A percentile compares a stretch with the other conserved stretches of the same genome.
These are phyloP conservation scores for Eutolmus rufibarbis DNA, from an alignment of 2,888 invertebrate species.

Conservation along the genomic window DNA sequence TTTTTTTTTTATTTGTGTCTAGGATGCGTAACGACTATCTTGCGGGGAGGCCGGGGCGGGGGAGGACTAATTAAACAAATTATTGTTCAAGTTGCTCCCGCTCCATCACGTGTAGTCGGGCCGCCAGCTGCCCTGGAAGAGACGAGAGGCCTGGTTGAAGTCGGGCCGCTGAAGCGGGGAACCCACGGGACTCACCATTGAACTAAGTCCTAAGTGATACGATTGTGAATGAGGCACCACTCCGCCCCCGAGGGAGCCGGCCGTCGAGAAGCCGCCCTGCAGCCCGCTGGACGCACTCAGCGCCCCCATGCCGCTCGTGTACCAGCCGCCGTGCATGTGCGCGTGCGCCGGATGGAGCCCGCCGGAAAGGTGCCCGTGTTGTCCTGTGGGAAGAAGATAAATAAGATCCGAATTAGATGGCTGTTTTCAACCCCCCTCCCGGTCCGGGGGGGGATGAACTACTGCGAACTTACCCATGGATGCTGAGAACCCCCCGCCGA, in stretches of 20 bases:
- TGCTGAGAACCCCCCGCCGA: constrained; percentile 81
- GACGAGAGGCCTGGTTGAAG: constrained; percentile 1
- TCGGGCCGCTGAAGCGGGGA: constrained; percentile 55
- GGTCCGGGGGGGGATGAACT: not conserved
- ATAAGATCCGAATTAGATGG: not conserved
- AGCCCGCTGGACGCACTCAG: constrained; percentile 68
- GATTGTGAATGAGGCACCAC: constrained; percentile 73
- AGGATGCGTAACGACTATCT: constrained; percentile 22
- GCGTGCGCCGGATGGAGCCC: constrained; percentile 67
- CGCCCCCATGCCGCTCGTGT: constrained; percentile 67
- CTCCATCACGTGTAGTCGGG: constrained; percentile 91
- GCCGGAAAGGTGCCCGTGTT: constrained; percentile 70
- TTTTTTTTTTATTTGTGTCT: not conserved
- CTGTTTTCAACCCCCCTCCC: not conserved
- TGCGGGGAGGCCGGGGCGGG: constrained; percentile 33
- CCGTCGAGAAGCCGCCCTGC: constrained; percentile 69
- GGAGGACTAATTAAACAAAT: constrained; percentile 60
- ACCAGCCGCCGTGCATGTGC: constrained; percentile 73
- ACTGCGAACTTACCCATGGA: constrained; percentile 70
- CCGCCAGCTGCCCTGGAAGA: constrained; percentile 87
- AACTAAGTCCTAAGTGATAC: constrained; percentile 72
- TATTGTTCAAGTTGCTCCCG: constrained; percentile 63
- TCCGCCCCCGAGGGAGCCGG: constrained; percentile 69
- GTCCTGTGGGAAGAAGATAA: constrained; percentile 62
- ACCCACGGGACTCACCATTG: constrained; percentile 66